Evolutionary conservation across 1,140 invertebrate species (phyloP).

Genomic region (Anastrepha ludens): DNA sequence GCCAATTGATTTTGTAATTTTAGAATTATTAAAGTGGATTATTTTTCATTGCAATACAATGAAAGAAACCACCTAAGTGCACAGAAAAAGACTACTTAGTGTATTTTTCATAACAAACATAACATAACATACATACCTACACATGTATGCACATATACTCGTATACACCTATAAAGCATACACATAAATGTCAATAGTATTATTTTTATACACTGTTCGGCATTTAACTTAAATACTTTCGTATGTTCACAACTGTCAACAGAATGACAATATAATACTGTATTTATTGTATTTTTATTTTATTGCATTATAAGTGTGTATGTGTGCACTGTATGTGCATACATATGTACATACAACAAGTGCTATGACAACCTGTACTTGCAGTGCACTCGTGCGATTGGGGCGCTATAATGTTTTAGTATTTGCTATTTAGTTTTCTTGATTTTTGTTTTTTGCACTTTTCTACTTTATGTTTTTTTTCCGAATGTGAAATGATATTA

Average conservation of each 20-base stretch:
- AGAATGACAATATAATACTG: neutral
- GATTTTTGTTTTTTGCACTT: neutral
- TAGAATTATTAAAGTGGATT: conserved; percentile 47
- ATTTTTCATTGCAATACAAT: conserved; percentile 36
- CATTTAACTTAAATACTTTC: neutral
- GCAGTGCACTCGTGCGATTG: neutral
- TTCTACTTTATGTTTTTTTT: neutral
- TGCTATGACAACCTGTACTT: neutral
- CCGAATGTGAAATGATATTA: neutral
- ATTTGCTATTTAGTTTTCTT: neutral
- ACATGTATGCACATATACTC: too few species aligned
- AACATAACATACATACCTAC: neutral
- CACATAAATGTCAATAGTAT: conserved; percentile 18
- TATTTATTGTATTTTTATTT: conserved; percentile 41
- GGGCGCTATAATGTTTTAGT: neutral
- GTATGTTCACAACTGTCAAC: neutral
- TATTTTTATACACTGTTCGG: conserved; percentile 10
- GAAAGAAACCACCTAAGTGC: neutral
- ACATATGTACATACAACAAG: neutral
- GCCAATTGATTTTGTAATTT: conserved; percentile 37
- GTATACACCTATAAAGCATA: neutral
- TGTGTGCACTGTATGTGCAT: neutral
- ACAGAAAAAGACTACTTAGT: neutral
- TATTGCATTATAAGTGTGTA: neutral
- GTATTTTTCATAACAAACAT: neutral